These are phyloP conservation scores for Eucera pruinosa DNA, from an alignment of 2,888 invertebrate species.

Conservation along the genomic window DNA sequence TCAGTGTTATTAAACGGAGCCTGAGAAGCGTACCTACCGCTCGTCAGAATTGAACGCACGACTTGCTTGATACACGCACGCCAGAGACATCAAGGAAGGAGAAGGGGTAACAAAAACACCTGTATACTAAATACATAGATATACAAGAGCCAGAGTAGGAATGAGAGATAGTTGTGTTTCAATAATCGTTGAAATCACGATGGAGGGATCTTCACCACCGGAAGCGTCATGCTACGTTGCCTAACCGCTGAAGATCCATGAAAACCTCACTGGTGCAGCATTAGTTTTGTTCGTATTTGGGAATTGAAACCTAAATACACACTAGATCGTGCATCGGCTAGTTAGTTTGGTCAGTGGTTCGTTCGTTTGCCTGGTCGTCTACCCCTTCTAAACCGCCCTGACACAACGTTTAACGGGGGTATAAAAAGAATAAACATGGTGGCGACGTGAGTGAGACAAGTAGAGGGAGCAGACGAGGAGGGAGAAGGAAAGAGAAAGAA, in stretches of 20 bases:
- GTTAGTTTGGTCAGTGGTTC: conserved; percentile 44
- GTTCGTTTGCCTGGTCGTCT: conserved; percentile 61
- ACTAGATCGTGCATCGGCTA: conserved; percentile 24
- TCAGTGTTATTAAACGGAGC: conserved; percentile 21
- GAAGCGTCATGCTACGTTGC: conserved; percentile 57
- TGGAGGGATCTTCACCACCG: conserved; percentile 45
- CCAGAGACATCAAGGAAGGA: conserved; percentile 25
- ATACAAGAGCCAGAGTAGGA: conserved; percentile 14
- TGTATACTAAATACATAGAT: conserved; percentile 49
- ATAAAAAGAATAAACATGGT: conserved; percentile 73
- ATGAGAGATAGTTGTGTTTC: conserved; percentile 34
- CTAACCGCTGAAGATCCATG: conserved; percentile 49
- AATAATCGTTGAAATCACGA: conserved; percentile 18
- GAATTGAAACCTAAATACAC: conserved; percentile 14
- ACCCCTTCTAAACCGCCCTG: conserved; percentile 62
- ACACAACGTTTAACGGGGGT: conserved; percentile 69
- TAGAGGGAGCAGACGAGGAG: conserved; percentile 28
- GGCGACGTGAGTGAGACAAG: conserved; percentile 63
- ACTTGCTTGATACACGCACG: conserved; percentile 39
- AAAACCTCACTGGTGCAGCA: conserved; percentile 2
- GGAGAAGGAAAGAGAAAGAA: too few relatives aligned
- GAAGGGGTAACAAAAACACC: conserved; percentile 59
- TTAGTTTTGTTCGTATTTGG: not conserved
- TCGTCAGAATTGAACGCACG: conserved; percentile 39
- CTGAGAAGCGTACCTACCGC: conserved; percentile 22